A percentile compares a stretch with the other conserved stretches of the same genome.
Conservation (phyloP, 2,797 vertebrate genomes). For the Sebastes kiyomatsui region DNA sequence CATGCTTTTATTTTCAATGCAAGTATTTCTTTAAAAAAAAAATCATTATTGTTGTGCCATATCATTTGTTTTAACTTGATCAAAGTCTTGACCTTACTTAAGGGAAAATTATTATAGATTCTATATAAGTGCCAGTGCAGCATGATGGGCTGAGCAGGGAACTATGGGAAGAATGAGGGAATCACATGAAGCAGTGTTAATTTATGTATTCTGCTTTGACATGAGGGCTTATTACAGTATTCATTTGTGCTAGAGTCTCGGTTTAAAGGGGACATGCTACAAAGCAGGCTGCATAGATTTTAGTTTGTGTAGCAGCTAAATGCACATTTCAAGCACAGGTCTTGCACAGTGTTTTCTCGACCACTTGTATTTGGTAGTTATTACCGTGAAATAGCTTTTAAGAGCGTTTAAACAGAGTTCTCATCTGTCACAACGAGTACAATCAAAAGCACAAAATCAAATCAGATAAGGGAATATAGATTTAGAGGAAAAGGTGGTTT, state of each 20-base stretch:
- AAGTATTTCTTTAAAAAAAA: constrained; percentile 62
- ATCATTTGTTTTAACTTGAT: constrained; percentile 66
- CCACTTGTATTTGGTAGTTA: constrained; percentile 83
- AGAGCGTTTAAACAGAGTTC: constrained; percentile 10
- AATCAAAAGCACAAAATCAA: constrained; percentile 65
- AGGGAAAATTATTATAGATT: constrained; percentile 61
- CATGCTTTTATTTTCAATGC: constrained; percentile 82
- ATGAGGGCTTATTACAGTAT: constrained; percentile 74
- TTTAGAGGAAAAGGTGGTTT: constrained; percentile 20
- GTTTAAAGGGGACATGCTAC: constrained; percentile 52
- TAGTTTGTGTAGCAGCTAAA: constrained; percentile 60
- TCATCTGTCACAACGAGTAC: constrained; percentile 33
- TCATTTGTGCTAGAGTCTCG: constrained; percentile 60
- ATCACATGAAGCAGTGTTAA: constrained; percentile 75
- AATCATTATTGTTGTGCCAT: constrained; percentile 70
- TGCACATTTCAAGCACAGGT: constrained; percentile 76
- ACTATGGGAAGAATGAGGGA: constrained; percentile 73
- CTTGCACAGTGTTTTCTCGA: constrained; percentile 79
- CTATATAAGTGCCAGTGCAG: constrained; percentile 68
- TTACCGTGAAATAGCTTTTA: constrained; percentile 72
- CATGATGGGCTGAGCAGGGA: constrained; percentile 61
- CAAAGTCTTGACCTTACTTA: constrained; percentile 72
- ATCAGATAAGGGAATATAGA: constrained; percentile 54
- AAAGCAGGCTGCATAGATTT: constrained; percentile 60
- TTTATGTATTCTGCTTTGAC: constrained; percentile 72